These are phyloP conservation scores for Thripadectes ignobilis DNA, from an alignment of 2,797 vertebrate species.

Conservation along the genomic window DNA sequence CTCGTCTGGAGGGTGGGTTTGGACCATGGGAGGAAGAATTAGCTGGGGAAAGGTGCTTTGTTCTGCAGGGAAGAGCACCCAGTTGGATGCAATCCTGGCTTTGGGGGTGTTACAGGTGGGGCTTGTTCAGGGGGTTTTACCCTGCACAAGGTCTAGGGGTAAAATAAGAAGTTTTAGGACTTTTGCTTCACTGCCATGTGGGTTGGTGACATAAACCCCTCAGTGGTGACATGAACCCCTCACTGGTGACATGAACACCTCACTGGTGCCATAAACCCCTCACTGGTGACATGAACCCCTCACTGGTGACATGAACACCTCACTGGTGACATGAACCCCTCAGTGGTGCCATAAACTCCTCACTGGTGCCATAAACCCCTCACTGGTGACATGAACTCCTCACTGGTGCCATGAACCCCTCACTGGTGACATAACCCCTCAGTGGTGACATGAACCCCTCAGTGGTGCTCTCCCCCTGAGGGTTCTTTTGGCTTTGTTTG, in stretches of 20 bases:
- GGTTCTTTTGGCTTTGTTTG: background rate
- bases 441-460: no score
- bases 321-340: background rate
- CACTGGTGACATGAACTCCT: no score
- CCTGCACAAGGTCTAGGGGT: background rate
- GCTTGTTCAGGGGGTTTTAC: accelerated
- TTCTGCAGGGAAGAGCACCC: accelerated
- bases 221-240: background rate
- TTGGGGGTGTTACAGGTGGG: accelerated
- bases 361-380: background rate
- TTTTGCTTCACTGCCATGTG: background rate
- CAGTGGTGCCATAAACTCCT: no score
- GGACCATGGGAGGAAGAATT: accelerated
- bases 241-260: no score
- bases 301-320: no score
- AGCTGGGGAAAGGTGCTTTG: background rate
- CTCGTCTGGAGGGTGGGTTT: no score
- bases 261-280: no score
- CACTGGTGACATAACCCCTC: background rate
- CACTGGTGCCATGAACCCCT: no score
- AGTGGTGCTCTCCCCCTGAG: background rate
- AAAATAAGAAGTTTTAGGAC: background rate
- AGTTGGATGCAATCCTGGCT: accelerated
- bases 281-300: no score
- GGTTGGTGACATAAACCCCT: background rate